Evolutionary conservation across 2,113 vertebrate species (phyloP).

Genomic region (Eublepharis macularius): DNA sequence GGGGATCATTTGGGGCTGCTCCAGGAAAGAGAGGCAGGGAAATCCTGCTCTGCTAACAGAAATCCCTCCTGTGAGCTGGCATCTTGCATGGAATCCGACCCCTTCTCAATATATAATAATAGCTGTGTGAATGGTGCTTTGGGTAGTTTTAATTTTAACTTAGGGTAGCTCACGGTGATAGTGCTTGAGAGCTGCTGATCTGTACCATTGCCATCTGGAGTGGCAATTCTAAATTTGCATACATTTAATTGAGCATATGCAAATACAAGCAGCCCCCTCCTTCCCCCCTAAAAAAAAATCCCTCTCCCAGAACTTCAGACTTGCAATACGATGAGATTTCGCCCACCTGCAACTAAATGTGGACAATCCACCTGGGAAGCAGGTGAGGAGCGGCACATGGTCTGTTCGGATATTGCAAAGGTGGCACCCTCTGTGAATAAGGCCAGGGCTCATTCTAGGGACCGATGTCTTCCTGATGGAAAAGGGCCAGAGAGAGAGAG

Average conservation of each 20-base stretch:
- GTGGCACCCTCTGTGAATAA: too few species aligned
- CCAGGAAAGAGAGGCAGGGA: too few species aligned
- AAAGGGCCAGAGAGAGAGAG: neutral
- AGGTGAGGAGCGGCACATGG: neutral
- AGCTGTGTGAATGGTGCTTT: neutral
- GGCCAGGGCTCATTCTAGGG: neutral
- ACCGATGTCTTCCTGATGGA: neutral
- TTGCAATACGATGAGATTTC: neutral
- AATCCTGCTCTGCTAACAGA: too few species aligned
- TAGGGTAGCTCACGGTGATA: neutral
- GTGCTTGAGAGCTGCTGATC: neutral
- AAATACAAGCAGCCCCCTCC: neutral
- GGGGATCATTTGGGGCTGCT: too few species aligned
- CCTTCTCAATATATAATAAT: too few species aligned
- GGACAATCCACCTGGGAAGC: neutral
- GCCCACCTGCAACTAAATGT: neutral
- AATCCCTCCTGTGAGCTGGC: too few species aligned
- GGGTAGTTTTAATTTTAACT: neutral
- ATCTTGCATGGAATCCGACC: too few species aligned
- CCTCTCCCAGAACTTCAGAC: neutral
- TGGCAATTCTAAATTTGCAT: slow-evolving; percentile 15
- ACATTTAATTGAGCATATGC: slow-evolving; percentile 24
- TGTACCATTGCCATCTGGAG: slow-evolving; percentile 13
- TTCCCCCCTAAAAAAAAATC: neutral
- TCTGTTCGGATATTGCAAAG: neutral